Evolutionary conservation across 2,113 vertebrate genomes (phyloP).

Genomic region (Callospermophilus lateralis): DNA sequence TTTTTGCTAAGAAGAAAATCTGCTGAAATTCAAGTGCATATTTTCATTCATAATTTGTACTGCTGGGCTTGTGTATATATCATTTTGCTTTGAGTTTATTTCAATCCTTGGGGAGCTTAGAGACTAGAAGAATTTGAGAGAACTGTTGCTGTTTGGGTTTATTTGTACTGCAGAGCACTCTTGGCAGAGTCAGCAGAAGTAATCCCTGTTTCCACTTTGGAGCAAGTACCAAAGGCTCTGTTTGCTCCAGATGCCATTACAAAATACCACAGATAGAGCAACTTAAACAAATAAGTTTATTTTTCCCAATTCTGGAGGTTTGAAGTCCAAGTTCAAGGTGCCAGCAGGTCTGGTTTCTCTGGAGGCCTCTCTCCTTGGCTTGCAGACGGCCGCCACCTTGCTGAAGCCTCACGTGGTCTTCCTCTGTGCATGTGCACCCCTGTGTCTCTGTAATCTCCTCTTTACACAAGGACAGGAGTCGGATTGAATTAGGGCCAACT

Average conservation of each 20-base stretch:
- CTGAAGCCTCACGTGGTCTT: background rate
- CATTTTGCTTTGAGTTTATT: background rate
- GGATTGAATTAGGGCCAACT: background rate
- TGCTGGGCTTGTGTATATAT: background rate
- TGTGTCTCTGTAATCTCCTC: background rate
- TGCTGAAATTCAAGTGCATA: background rate
- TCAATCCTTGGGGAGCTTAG: background rate
- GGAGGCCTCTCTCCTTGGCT: too few species aligned
- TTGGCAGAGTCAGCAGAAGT: background rate
- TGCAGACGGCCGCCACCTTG: background rate
- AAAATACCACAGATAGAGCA: background rate
- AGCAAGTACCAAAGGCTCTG: background rate
- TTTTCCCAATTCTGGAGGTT: background rate
- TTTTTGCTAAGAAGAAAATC: conserved; percentile 28
- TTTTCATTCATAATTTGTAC: background rate
- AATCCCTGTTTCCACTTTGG: background rate
- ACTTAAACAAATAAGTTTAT: background rate
- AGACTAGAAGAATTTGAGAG: background rate
- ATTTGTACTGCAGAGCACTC: background rate
- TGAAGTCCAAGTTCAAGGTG: background rate
- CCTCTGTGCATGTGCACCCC: background rate
- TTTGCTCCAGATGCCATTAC: background rate
- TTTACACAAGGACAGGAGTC: background rate
- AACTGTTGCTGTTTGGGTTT: background rate
- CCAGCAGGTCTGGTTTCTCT: background rate